A percentile compares a stretch with the other conserved stretches of the same genome.
These are phyloP conservation scores for Volucella bombylans DNA, from an alignment of 2,888 invertebrate genomes.

Conservation along the genomic window DNA sequence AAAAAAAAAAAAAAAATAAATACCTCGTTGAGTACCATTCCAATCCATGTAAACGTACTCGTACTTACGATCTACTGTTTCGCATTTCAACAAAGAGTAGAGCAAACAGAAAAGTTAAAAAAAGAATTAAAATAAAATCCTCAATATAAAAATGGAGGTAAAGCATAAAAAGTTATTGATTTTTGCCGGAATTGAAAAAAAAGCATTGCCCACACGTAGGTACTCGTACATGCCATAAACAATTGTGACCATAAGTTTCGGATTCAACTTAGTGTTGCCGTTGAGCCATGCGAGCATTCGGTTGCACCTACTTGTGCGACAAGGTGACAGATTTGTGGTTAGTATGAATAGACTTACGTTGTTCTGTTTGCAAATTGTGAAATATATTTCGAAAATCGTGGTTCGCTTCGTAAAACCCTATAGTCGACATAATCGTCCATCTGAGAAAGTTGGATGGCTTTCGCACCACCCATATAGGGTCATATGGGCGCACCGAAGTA, in stretches of 20 bases:
- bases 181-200: slow-evolving; percentile 61
- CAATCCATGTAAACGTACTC: slow-evolving; percentile 52
- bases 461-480: too few species aligned
- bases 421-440: too few species aligned
- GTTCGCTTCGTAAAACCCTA: too few species aligned
- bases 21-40: slow-evolving; percentile 16
- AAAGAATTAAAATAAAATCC: slow-evolving; percentile 45
- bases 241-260: slow-evolving; percentile 65
- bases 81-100: slow-evolving; percentile 1
- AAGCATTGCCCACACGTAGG: slow-evolving; percentile 9
- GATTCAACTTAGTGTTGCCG: slow-evolving; percentile 14
- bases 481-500: too few species aligned
- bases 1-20: background rate
- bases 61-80: slow-evolving; percentile 16
- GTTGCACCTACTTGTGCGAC: too few species aligned
- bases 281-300: too few species aligned
- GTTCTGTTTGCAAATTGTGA: too few species aligned
- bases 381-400: too few species aligned
- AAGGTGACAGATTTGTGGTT: too few species aligned
- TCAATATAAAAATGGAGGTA: slow-evolving; percentile 39
- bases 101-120: slow-evolving; percentile 16
- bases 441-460: too few species aligned
- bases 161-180: slow-evolving; percentile 59
- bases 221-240: slow-evolving; percentile 58
- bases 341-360: too few species aligned